Base-by-base conservation (phyloP, 1,140 invertebrate genomes). In the Trachymyrmex septentrionalis region DNA sequence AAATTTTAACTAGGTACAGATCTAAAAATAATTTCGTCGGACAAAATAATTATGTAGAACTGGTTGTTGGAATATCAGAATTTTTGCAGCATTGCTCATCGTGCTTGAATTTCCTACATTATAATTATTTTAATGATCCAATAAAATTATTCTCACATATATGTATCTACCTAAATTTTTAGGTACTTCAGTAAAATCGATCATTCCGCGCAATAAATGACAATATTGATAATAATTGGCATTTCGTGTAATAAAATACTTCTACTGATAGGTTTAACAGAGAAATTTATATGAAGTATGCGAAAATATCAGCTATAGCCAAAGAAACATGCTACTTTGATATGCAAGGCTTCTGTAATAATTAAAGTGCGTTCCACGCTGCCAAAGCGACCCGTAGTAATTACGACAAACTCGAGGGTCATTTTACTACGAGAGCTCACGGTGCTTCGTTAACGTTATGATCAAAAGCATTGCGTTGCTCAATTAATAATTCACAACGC, bases 401-500 rank as follows among this genome's bases (percentile, higher is more conserved):
- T 84, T 84, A 84, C 80, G 80, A 84, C 38, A 75, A 84, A 75
- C 69, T 84, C 69, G 69, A 61, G 69, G 69, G 69, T 73, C 55
- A 73, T 75, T 84, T 84, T 75, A 24, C 59, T 75, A 63, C 69
- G 55, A 75, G 80, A 61, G 69, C 69, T 75, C 69, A 59, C 55
- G 24, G 80, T 34, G 67, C 80, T 84, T 84, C 80, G 80, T 84
- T 84, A 84, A 84, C 80, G 55, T 84, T 75, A 84, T 75, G 55
- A 75, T 84, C 80, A 84, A 84, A 84, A 84, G 80, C 80, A 75
- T 73, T 75, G 80, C 80, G 69, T 75, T 61, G 80, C 69, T 75
- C 80, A 84, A 84, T 84, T 84, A 84, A 84, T 84, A 84, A 84
- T 84, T 84, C 80, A 61, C 80, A 84, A 75, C 69, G 24, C 38